Percentiles rank a stretch among this genome's conserved stretches.
Conservation (phyloP, 2,888 invertebrate species). For the Pogonocherus hispidulus region DNA sequence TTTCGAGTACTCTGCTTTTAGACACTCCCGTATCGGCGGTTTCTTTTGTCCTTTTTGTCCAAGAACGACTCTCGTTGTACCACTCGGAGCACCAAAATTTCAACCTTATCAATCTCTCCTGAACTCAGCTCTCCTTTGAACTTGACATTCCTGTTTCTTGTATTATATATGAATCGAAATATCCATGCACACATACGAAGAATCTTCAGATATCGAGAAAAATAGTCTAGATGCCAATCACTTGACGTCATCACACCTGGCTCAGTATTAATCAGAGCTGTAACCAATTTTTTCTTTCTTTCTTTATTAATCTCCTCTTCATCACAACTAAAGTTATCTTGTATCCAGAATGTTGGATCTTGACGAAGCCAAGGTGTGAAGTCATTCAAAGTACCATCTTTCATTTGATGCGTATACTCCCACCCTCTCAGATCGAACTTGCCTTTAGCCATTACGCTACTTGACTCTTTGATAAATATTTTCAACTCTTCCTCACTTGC, state of each 20-base stretch:
- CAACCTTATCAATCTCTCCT: conserved; percentile 22
- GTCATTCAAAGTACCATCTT: neutral
- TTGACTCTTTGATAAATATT: neutral
- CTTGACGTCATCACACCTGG: neutral
- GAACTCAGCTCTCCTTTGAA: conserved; percentile 5
- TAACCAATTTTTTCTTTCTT: conserved; percentile 14
- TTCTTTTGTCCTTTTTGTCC: conserved; percentile 18
- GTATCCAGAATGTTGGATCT: too few relatives aligned
- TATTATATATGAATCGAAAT: conserved; percentile 27
- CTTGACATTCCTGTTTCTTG: conserved; percentile 19
- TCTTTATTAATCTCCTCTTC: too few relatives aligned
- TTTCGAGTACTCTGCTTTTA: too few relatives aligned
- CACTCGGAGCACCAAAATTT: conserved; percentile 6
- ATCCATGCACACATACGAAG: conserved; percentile 29
- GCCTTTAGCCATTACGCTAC: neutral
- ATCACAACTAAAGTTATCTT: too few relatives aligned
- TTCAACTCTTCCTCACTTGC: neutral
- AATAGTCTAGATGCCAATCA: conserved; percentile 30
- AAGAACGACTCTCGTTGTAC: conserved; percentile 29
- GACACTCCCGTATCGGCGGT: too few relatives aligned
- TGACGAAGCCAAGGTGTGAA: neutral
- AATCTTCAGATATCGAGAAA: conserved; percentile 27
- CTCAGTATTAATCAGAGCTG: conserved; percentile 14
- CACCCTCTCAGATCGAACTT: neutral
- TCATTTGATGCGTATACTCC: neutral